phyloP scores from a whole-genome alignment of 2,113 vertebrate species.

The Nothobranchius furzeri region DNA sequence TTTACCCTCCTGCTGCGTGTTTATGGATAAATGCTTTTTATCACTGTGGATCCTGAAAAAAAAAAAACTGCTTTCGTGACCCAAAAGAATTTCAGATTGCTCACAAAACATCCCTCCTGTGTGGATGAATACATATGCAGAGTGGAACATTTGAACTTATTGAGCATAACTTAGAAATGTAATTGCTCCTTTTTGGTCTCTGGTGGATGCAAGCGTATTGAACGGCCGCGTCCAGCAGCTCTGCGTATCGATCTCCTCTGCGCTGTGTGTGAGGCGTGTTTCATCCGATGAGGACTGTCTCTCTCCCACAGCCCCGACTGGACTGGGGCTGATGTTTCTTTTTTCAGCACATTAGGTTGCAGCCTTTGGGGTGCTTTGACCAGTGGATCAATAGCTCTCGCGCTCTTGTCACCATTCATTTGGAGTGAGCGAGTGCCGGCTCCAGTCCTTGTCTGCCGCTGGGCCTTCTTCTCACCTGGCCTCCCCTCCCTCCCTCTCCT shows the following conservation, averaged over 20 bases:
- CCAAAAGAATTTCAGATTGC: too few species aligned
- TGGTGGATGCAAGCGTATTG: slow-evolving; percentile 45
- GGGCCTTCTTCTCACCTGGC: slow-evolving; percentile 75
- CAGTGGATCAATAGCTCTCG: slow-evolving; percentile 80
- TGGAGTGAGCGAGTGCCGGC: slow-evolving; percentile 74
- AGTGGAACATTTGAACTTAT: too few species aligned
- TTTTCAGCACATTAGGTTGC: slow-evolving; percentile 79
- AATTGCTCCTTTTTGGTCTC: slow-evolving; percentile 11
- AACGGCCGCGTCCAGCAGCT: slow-evolving; percentile 46
- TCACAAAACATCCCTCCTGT: too few species aligned
- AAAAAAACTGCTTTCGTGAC: too few species aligned
- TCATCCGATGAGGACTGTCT: slow-evolving; percentile 64
- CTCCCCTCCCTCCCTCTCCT: slow-evolving; percentile 61
- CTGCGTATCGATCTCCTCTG: slow-evolving; percentile 54
- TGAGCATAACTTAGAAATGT: not conserved
- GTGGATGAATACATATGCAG: too few species aligned
- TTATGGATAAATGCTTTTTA: too few species aligned
- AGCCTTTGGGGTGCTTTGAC: slow-evolving; percentile 79
- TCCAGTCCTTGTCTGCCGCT: slow-evolving; percentile 75
- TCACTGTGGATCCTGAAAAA: too few species aligned
- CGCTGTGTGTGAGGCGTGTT: slow-evolving; percentile 65
- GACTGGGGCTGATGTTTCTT: slow-evolving; percentile 76
- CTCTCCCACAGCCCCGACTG: slow-evolving; percentile 63
- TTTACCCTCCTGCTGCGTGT: too few species aligned
- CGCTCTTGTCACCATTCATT: slow-evolving; percentile 81